phyloP scores from a whole-genome alignment of 2,113 vertebrate species.

The Puma concolor region DNA sequence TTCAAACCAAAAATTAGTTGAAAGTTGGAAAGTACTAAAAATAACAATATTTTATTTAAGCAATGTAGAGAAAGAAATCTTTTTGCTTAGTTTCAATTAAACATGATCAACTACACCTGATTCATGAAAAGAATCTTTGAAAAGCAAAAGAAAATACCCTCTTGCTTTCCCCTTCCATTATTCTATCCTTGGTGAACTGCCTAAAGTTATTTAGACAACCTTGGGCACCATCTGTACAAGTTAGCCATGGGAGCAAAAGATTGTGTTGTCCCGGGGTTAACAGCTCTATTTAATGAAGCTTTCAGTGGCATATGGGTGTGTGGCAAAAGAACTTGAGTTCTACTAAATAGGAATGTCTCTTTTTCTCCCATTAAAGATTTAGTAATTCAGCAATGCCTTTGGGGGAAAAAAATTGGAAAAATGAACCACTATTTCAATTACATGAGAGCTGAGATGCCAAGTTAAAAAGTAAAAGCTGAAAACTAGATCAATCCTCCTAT shows the following conservation, averaged over 20 bases:
- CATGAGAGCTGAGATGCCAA: background rate
- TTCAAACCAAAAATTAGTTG: background rate
- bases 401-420: background rate
- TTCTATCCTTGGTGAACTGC: background rate
- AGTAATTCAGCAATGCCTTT: background rate
- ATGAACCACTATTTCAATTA: background rate
- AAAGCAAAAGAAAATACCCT: background rate
- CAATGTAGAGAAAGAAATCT: background rate
- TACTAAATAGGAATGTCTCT: background rate
- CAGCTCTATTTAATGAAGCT: background rate
- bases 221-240: background rate
- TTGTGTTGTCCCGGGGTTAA: background rate
- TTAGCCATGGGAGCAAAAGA: background rate
- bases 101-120: background rate
- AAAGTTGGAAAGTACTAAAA: background rate
- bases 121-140: background rate
- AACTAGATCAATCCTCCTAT: background rate
- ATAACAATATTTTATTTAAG: background rate
- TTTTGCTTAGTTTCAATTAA: background rate
- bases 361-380: constrained; percentile 11
- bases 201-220: background rate
- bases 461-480: background rate
- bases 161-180: background rate
- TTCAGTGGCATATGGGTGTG: background rate
- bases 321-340: background rate